Conservation (phyloP, 92 coral and sea anemone species). For the Muricea muricata region DNA sequence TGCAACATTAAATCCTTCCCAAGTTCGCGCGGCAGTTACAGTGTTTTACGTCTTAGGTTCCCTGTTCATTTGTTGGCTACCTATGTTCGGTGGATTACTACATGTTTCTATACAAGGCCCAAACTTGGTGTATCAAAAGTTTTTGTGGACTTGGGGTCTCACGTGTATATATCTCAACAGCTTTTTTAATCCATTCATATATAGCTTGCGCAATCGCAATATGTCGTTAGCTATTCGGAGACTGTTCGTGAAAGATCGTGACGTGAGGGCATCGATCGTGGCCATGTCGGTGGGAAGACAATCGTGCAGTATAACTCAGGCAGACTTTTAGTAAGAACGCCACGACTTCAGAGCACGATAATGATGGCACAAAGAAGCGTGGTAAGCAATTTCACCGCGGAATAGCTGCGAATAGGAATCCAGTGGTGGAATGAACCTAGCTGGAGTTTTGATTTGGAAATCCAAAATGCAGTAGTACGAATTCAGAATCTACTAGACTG, state of each 20-base stretch:
- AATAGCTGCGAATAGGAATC: no score
- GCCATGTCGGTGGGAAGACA: background rate
- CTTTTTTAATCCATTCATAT: slow-evolving; percentile 44
- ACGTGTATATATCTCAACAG: slow-evolving; percentile 43
- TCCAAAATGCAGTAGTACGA: no score
- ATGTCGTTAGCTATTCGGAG: slow-evolving; percentile 51
- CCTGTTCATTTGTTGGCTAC: slow-evolving; percentile 11
- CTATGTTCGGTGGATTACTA: slow-evolving; percentile 16
- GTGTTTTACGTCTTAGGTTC: slow-evolving; percentile 32
- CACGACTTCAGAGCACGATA: no score
- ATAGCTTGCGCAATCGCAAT: slow-evolving; percentile 48
- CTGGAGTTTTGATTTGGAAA: no score
- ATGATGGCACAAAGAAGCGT: no score
- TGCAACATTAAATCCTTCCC: background rate
- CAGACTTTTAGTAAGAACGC: no score
- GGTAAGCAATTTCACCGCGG: no score
- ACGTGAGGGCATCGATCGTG: background rate
- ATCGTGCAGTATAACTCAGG: background rate
- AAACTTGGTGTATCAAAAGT: slow-evolving; percentile 39
- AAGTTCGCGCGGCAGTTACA: slow-evolving; percentile 19
- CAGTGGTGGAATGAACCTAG: no score
- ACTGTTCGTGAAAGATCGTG: slow-evolving; percentile 17
- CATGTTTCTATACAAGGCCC: slow-evolving; percentile 5
- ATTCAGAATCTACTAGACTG: no score
- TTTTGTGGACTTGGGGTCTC: slow-evolving; percentile 48